Percentiles rank a stretch among this genome's conserved stretches.
Conservation (phyloP, 2,888 invertebrate species). For the Eumerus sabulonum region DNA sequence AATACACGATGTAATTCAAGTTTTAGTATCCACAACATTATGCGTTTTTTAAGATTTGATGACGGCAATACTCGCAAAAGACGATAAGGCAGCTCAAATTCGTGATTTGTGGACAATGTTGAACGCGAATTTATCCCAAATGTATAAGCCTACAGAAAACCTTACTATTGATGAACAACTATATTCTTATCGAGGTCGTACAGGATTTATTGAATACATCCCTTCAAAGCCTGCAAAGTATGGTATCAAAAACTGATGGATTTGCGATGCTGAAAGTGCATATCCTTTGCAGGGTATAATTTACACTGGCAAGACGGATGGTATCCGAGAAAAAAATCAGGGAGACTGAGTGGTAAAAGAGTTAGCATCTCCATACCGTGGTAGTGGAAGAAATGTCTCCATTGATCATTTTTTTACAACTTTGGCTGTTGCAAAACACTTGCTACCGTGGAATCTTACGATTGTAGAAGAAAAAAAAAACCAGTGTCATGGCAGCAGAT, state of each 20-base stretch:
- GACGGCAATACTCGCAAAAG: no score
- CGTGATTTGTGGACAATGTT: background rate
- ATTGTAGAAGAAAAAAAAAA: background rate
- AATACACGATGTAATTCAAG: no score
- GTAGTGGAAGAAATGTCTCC: background rate
- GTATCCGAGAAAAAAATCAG: background rate
- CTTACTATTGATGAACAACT: constrained; percentile 9
- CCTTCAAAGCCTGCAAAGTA: constrained; percentile 1
- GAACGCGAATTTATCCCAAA: background rate
- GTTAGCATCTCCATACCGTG: no score
- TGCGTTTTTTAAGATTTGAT: no score
- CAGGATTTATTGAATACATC: constrained; percentile 6
- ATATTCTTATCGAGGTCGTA: background rate
- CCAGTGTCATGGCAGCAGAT: no score
- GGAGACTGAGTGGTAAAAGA: no score
- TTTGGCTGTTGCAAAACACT: no score
- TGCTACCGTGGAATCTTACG: background rate
- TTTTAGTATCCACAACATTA: no score
- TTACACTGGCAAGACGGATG: background rate
- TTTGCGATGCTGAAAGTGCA: constrained; percentile 7
- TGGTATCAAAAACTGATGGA: constrained; percentile 6
- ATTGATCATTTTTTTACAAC: background rate
- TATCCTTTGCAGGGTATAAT: constrained; percentile 9
- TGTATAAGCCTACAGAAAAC: no score
- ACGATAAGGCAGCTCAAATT: constrained; percentile 3